Evolutionary conservation across 2,113 vertebrate species (phyloP), one percentile per base, ranked within the genome.

Genomic region (Cyanoramphus novaezelandiae): DNA sequence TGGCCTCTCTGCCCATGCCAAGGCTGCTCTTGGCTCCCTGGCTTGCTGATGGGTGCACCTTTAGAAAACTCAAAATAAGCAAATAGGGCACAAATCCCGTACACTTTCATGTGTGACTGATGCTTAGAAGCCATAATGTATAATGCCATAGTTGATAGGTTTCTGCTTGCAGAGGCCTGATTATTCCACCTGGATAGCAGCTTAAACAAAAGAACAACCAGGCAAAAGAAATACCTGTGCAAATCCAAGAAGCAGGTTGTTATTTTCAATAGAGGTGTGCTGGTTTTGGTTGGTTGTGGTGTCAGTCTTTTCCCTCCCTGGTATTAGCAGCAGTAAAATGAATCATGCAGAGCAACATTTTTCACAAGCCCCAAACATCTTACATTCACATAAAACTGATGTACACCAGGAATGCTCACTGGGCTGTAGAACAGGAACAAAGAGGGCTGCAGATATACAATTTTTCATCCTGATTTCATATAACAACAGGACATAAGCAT

Each of bases 401-500:
- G 96, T 96, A 96, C 94, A 96, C 93, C 76, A 81, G 92, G 92
- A 93, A 57, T 87, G 80, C 90, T 97, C 96, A 94, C 87, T 93
- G 95, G 87, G 92, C 81, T 97, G 89, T 49, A 90, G 96, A 95
- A 95, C 31, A 68, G 96, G 92, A 97, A 97, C 95, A 97, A 97
- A 97, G 92, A 97, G 87, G 96, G 93, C 82, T 93, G 93, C 94
- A 96, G 96, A 96, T 92, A 76, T 39, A 29, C 95, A 60, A 97
- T 97, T 96, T 96, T 92, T 97, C 97, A 97, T 95, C 91, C 57
- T 65, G 94, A 94, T 96, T 97, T 97, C 94, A 80, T 97, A 43
- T 97, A 97, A 96, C 93, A 97, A 94, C 89, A 77, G 87, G 89
- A 97, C 96, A 95, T 96, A 95, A 97, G 97, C 96, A 97, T 97